Evolutionary conservation across 2,797 vertebrate species (phyloP).

Genomic region (Protonibea diacanthus): DNA sequence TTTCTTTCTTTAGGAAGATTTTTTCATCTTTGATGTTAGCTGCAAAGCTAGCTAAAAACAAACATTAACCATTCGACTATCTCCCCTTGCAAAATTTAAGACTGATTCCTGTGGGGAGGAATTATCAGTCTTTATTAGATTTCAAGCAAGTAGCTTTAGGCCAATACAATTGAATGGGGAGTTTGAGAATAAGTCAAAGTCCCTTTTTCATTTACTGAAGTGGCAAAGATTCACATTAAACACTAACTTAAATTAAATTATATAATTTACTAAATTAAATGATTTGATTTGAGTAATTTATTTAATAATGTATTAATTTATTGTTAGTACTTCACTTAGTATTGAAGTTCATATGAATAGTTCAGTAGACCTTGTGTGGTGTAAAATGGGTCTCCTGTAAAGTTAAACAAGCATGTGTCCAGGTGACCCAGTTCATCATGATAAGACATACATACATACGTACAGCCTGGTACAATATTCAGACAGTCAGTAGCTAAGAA

Average conservation of each 20-base stretch:
- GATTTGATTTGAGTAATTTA: background rate
- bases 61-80: slow-evolving; percentile 75
- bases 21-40: slow-evolving; percentile 95
- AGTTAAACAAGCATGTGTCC: slow-evolving; percentile 10
- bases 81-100: slow-evolving; percentile 60
- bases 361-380: background rate
- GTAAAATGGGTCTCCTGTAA: background rate
- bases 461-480: background rate
- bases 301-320: background rate
- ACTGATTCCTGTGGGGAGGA: slow-evolving; percentile 49
- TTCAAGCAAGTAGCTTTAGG: slow-evolving; percentile 61
- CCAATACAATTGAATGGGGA: slow-evolving; percentile 68
- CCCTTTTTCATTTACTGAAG: slow-evolving; percentile 78
- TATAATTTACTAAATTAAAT: background rate
- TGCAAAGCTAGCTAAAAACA: slow-evolving; percentile 86
- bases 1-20: slow-evolving; percentile 59
- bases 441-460: no score
- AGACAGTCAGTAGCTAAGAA: slow-evolving; percentile 50
- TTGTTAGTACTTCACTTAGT: background rate
- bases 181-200: slow-evolving; percentile 67
- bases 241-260: slow-evolving; percentile 21
- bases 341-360: background rate
- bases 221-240: slow-evolving; percentile 66
- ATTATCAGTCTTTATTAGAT: slow-evolving; percentile 55
- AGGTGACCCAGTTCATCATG: slow-evolving; percentile 8